A percentile compares a stretch with the other conserved stretches of the same genome.
These are phyloP conservation scores for Nibea coibor DNA, from an alignment of 2,113 vertebrate species.

Conservation along the genomic window DNA sequence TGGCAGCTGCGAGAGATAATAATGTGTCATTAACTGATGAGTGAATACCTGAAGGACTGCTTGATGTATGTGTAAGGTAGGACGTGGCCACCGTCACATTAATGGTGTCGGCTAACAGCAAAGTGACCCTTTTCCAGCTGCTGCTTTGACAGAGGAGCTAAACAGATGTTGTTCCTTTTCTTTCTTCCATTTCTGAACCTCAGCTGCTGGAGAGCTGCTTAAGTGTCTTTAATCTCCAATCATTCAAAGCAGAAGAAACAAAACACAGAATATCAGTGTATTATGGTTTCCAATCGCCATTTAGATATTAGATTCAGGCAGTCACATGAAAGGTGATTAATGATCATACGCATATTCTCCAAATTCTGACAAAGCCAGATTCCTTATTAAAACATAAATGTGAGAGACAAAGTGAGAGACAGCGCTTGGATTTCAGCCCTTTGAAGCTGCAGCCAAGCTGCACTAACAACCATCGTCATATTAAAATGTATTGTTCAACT, in stretches of 20 bases:
- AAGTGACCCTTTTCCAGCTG: constrained; percentile 47
- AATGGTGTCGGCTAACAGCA: constrained; percentile 33
- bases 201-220: neutral
- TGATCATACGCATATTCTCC: constrained; percentile 9
- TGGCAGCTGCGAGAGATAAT: constrained; percentile 6
- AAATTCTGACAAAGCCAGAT: constrained; percentile 18
- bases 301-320: neutral
- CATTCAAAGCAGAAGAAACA: neutral
- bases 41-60: constrained; percentile 18
- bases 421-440: constrained; percentile 35
- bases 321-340: constrained; percentile 14
- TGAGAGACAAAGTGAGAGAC: constrained; percentile 48
- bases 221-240: neutral
- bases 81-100: constrained; percentile 18
- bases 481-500: constrained; percentile 12
- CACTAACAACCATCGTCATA: constrained; percentile 2
- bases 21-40: constrained; percentile 35
- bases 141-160: constrained; percentile 15
- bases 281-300: neutral
- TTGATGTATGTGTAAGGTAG: constrained; percentile 24
- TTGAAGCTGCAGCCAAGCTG: constrained; percentile 30
- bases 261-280: neutral
- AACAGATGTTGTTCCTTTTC: constrained; percentile 27
- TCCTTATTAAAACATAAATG: constrained; percentile 18
- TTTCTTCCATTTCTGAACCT: constrained; percentile 16